Evolutionary conservation across 2,888 invertebrate genomes (phyloP), one percentile per base, ranked within the genome.

Genomic region (Lithosia quadra): DNA sequence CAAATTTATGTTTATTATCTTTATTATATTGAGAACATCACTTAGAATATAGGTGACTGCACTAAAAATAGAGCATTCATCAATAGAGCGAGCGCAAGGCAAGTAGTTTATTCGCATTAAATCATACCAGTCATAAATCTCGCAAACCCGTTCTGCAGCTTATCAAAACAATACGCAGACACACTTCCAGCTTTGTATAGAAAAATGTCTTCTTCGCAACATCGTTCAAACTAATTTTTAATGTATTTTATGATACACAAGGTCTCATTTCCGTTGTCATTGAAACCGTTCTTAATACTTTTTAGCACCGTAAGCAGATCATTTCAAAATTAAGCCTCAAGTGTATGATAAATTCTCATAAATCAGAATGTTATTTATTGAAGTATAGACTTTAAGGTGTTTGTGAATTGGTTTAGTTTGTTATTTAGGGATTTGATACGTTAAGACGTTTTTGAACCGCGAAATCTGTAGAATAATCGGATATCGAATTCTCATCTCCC

Each of bases 111-210:
- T 94, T 95, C 95, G 91, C 93, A 92, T 95, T 95, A 95, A 95
- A 95, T 95, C 95, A 95, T 91, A 90, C 91, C 86, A 89, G 88
- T 89, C 90, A 92, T 95, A 95, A 95, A 95, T 95, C 93, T 91
- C 83, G 84, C 90, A 91, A 95, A 95, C 95, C 92, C 92, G 95
- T 94, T 95, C 89, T 89, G 86, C 93, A 94, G 94, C 95, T 94
- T 95, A 95, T 95, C 95, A 95, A 95, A 95, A 95, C 95, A 95
- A 95, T 95, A 94, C 94, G 90, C 94, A 93, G 93, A 94, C 94
- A 95, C 94, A 94, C 93, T 95, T 94, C 90, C 86, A 90, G 79
- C 81, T 86, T 83, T 81, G 80, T 81, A 81, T 79, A 79, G 86
- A 89, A 89, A 89, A 93, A 93, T 88, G 90, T 88, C 90, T 88